Evolutionary conservation across 2,113 vertebrate genomes (phyloP).

Genomic region (Microtus richardsoni): DNA sequence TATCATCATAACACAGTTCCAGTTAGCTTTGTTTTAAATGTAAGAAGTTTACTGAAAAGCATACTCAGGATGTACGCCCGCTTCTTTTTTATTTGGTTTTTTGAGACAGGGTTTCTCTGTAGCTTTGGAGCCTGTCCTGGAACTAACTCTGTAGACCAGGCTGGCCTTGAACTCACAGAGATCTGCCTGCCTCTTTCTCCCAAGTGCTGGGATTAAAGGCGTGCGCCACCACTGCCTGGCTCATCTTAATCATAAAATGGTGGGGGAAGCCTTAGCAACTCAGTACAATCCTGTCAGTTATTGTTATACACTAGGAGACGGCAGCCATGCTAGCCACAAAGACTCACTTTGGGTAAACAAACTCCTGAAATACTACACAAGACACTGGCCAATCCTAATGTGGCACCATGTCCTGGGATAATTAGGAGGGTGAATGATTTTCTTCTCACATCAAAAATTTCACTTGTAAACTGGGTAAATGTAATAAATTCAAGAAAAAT

Average conservation of each 20-base stretch:
- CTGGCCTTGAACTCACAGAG: too few relatives aligned
- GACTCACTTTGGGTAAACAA: neutral
- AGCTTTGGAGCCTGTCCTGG: too few relatives aligned
- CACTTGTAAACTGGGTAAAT: neutral
- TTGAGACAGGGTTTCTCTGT: too few relatives aligned
- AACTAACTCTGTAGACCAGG: too few relatives aligned
- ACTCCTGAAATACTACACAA: neutral
- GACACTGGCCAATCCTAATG: neutral
- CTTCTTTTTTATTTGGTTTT: neutral
- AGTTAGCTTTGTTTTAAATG: neutral
- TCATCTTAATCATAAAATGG: neutral
- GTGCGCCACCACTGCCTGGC: too few relatives aligned
- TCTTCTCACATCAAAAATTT: conserved; percentile 23
- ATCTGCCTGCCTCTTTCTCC: too few relatives aligned
- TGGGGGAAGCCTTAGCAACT: neutral
- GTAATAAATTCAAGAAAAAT: neutral
- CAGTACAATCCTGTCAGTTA: neutral
- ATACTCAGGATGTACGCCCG: neutral
- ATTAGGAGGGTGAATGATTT: neutral
- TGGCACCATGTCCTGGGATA: neutral
- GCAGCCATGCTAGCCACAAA: neutral
- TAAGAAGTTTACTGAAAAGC: neutral
- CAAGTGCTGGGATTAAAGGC: too few relatives aligned
- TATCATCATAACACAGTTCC: neutral
- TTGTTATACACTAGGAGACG: neutral